Base-by-base conservation (phyloP, 2,888 invertebrate genomes). In the Tetragnatha montana region DNA sequence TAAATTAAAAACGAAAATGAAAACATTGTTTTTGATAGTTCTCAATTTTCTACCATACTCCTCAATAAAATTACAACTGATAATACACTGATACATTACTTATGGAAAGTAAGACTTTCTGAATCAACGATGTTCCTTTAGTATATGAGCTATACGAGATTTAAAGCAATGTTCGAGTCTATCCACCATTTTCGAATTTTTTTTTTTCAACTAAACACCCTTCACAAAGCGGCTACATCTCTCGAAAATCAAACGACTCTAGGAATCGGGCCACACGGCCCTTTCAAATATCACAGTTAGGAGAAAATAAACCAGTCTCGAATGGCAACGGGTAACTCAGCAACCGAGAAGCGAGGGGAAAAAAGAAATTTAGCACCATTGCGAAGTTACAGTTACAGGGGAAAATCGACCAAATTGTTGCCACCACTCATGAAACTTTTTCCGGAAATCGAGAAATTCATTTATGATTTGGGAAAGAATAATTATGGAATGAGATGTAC, bases 301-400 rank as follows among this genome's bases (percentile, higher is more conserved):
- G 85, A 78, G 50, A 50, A 81, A 85, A 78, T 70, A 51, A 85
- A 82, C n/a, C n/a, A 50, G 51, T 60, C 73, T 74, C 22, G 35
- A 82, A 74, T 49, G 74, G 82, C 70, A 74, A 74, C 82, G 74
- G 73, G 74, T 4, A 71, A 35, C 35, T 74, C 50, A 82, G 60
- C 82, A 82, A 74, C 73, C 73, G 21, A 74, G 22, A 51, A 17
- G 82, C 74, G 17, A 50, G 85, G 70, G 21, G 6, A 71, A 78
- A 69, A 71, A 81, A 19, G 50, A 14, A 85, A 85, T 78, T 85
- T 85, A 85, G 85, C 85, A 85, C 85, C 85, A 85, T 85, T 70
- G 69, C 75, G 71, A 19, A 69, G 60, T 73, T 82, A 71, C 82
- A 82, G 21, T 21, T 71, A n/a, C 47, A 17, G 49, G 35, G 35